Base-by-base conservation (phyloP, 2,113 vertebrate genomes). In the Colinus virginianus region DNA sequence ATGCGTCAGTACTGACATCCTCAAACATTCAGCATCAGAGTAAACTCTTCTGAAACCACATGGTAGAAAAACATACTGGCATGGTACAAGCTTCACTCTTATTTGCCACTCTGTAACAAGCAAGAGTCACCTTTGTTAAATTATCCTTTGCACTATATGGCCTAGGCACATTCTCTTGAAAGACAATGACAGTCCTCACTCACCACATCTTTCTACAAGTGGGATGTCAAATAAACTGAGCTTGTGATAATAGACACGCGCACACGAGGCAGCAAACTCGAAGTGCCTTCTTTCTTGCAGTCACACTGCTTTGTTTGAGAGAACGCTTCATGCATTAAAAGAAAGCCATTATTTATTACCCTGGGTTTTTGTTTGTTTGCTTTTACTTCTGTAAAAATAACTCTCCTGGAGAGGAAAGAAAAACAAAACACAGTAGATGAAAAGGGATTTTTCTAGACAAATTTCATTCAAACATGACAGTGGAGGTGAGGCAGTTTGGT, bases 241-340 rank as follows among this genome's bases (percentile, higher is more conserved):
- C 4, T 43, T 55, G 13, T 30, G 26, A 36, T 21, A 85, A 85
- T 13, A 64, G 8, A n/a, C 3, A 66, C 3, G 22, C 0, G 0
- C 1, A 0, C 14, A 4, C 90, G 13, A 76, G 4, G 6, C 0
- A 56, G 23, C 11, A 87, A 77, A 25, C 6, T 49, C 4, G 26
- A 78, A 58, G 8, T 8, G 19, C 8, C 28, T 51, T 2, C 38
- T 79, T 76, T 78, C 43, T 61, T 53, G 20, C 48, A 84, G 9
- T 0, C 6, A 34, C 28, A 76, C 40, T 26, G 48, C 23, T 85
- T 46, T 3, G 14, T 17, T 38, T 0, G 2, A 19, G 5, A 78
- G 45, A 68, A 78, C 5, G 9, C 13, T 56, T 72, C 48, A 90
- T 0, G 0, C 9, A 19, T 51, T 38, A 26, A 51, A 88, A 55